A percentile compares a stretch with the other conserved stretches of the same genome.
Evolutionary conservation across 2,888 invertebrate genomes (phyloP).

Genomic region (Acanthosoma haemorrhoidale): DNA sequence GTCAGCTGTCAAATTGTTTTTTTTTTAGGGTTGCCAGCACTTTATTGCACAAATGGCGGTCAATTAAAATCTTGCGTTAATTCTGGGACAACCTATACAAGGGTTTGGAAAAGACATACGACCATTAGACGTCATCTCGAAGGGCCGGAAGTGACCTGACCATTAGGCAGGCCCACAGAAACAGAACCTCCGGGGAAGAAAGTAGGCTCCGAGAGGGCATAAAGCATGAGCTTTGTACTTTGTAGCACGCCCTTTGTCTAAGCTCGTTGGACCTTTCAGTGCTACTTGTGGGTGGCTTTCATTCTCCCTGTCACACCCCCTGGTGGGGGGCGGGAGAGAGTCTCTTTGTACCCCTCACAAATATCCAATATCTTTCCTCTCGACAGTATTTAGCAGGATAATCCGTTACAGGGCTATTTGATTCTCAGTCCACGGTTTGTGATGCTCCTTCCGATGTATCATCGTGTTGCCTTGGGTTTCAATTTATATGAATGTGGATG

Average conservation of each 20-base stretch:
- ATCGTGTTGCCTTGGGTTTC: no score
- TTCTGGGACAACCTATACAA: no score
- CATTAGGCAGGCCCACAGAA: slow-evolving; percentile 2
- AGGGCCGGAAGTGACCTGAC: neutral
- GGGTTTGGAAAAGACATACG: no score
- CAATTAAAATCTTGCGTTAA: no score
- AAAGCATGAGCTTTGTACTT: neutral
- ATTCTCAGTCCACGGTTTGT: no score
- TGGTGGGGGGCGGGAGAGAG: no score
- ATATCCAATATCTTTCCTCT: neutral
- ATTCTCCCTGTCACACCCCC: neutral
- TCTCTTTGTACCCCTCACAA: neutral
- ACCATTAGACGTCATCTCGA: no score
- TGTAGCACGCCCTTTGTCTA: neutral
- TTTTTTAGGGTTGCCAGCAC: no score
- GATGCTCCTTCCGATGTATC: no score
- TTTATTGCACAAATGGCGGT: no score
- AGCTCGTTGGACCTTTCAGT: neutral
- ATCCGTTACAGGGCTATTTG: neutral
- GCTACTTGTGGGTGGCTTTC: neutral
- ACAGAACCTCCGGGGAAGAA: neutral
- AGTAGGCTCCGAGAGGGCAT: neutral
- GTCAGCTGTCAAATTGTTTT: no score
- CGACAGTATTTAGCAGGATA: neutral
- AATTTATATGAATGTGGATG: no score